Evolutionary conservation across 2,888 invertebrate species (phyloP), one percentile per base, ranked within the genome.

Genomic region (Chymomyza caudatula): DNA sequence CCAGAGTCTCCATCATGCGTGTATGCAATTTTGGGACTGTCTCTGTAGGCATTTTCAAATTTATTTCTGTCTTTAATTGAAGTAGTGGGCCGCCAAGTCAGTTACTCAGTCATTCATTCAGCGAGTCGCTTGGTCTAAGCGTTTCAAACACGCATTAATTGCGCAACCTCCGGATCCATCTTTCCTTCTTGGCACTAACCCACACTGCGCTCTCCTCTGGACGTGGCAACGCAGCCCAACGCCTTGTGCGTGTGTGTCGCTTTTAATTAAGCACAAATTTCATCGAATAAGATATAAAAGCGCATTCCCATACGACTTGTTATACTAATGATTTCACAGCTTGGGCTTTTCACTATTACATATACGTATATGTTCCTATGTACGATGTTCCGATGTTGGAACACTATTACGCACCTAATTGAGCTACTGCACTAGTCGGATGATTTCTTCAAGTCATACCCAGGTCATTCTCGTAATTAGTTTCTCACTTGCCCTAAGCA

Each of bases 231-330:
- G n/a, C n/a, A n/a, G n/a, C n/a, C n/a, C n/a, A n/a, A 55, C 58
- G 58, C 61, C 23, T 44, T 49, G 55, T 29, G 67, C 56, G 23
- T 22, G 13, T 42, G 75, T 81, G 88, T 88, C 88, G 82, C 79
- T 88, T 88, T 88, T 88, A 88, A 88, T 88, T 88, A 88, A 85
- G 88, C 88, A 88, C 88, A 88, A 88, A 88, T 88, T 88, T 88
- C 87, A 86, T 87, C 88, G 85, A 82, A 76, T 76, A 76, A 87
- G 88, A 88, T 88, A 86, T 78, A 82, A 86, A 72, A 44, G 60
- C 47, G 58, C 13, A 19, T 60, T 65, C 68, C 58, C 70, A 55
- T 25, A 37, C 29, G 29, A 67, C 78, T 66, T 71, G 67, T 65
- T 78, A 81, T 86, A 80, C 80, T 86, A 86, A 80, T 84, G 66